Evolutionary conservation across 2,113 vertebrate genomes (phyloP).

Genomic region (Chamaetylas fuelleborni): DNA sequence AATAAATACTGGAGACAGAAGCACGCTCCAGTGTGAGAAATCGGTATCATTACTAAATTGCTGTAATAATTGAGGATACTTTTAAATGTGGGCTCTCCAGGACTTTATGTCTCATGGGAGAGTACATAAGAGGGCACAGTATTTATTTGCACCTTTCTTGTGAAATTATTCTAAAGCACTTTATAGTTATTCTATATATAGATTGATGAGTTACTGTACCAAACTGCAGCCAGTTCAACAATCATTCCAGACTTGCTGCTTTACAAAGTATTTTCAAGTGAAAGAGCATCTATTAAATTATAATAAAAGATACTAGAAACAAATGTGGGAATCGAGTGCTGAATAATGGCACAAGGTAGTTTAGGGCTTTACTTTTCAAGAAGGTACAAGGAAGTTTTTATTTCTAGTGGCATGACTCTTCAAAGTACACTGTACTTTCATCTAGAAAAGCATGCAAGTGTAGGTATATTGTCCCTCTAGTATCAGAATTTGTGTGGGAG

Average conservation of each 20-base stretch:
- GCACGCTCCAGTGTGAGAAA: not conserved
- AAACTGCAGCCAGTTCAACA: not conserved
- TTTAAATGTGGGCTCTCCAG: not conserved
- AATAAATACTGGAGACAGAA: not conserved
- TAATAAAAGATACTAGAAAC: not conserved
- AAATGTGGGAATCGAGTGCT: not conserved
- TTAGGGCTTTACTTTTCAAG: not conserved
- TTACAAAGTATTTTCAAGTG: not conserved
- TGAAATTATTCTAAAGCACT: slow-evolving; percentile 1
- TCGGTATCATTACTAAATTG: not conserved
- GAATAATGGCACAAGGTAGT: not conserved
- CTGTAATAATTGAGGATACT: not conserved
- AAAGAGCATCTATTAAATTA: not conserved
- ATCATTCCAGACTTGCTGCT: not conserved
- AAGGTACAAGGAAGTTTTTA: not conserved
- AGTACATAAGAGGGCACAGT: not conserved
- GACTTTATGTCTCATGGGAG: not conserved
- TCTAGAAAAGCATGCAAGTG: not conserved
- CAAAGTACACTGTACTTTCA: not conserved
- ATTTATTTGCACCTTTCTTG: slow-evolving; percentile 8
- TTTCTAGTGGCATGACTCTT: not conserved
- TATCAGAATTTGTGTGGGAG: slow-evolving; percentile 34
- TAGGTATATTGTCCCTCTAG: not conserved
- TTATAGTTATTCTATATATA: not conserved
- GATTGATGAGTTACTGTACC: not conserved